phyloP scores from a whole-genome alignment of 1,140 invertebrate genomes.

The Drosophila baimaii region DNA sequence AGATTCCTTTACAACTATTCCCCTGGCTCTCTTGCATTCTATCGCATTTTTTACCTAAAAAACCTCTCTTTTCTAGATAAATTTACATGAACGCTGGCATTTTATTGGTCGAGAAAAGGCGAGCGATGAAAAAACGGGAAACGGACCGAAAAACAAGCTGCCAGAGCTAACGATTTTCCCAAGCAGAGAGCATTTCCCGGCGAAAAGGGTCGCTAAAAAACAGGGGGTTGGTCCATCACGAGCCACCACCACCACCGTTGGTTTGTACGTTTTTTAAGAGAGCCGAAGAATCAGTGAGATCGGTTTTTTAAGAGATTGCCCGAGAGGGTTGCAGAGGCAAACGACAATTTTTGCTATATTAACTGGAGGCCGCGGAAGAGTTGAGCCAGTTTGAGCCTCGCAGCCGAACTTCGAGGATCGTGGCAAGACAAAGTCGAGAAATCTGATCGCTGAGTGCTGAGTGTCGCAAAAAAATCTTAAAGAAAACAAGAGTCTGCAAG shows the following conservation, averaged over 20 bases:
- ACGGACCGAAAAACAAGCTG: constrained; percentile 45
- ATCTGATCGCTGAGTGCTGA: constrained; percentile 27
- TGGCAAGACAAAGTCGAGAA: constrained; percentile 39
- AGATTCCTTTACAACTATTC: constrained; percentile 71
- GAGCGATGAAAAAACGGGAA: constrained; percentile 49
- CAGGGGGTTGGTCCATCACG: constrained; percentile 29
- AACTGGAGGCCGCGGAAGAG: constrained; percentile 71
- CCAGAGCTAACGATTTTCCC: constrained; percentile 43
- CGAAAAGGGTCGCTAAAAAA: constrained; percentile 40
- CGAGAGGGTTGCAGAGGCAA: constrained; percentile 64
- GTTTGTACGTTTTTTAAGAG: constrained; percentile 55
- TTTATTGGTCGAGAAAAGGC: constrained; percentile 78
- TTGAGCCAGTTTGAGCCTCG: constrained; percentile 83
- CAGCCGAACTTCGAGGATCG: constrained; percentile 79
- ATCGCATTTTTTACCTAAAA: constrained; percentile 78
- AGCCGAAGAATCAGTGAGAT: constrained; percentile 34
- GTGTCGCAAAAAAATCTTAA: constrained; percentile 36
- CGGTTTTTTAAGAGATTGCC: constrained; percentile 68
- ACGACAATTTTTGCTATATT: constrained; percentile 78
- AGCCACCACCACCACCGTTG: constrained; percentile 29
- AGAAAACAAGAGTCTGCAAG: constrained; percentile 45
- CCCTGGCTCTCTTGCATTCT: constrained; percentile 15
- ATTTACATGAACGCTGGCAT: constrained; percentile 78
- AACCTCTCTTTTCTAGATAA: constrained; percentile 66
- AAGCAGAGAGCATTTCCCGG: constrained; percentile 54